A percentile compares a stretch with the other conserved stretches of the same genome.
These are phyloP conservation scores for Macrophya annulata DNA, from an alignment of 2,888 invertebrate genomes.

Conservation along the genomic window DNA sequence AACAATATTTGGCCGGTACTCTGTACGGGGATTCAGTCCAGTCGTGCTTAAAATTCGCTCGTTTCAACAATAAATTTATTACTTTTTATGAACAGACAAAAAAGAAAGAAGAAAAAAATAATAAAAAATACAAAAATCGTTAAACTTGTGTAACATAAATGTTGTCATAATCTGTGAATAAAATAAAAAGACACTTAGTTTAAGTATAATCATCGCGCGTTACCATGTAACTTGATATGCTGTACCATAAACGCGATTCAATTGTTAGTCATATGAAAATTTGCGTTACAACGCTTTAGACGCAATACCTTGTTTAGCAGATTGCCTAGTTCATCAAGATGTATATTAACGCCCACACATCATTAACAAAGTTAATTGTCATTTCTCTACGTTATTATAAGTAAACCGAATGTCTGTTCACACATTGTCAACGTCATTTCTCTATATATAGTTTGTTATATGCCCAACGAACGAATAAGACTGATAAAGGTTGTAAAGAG, in stretches of 20 bases:
- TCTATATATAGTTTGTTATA: background rate
- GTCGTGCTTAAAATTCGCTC: background rate
- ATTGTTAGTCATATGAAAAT: background rate
- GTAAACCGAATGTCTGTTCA: background rate
- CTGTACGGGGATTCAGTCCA: background rate
- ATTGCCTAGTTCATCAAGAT: background rate
- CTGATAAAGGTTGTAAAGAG: background rate
- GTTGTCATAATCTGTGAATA: background rate
- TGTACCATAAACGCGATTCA: background rate
- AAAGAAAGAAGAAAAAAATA: too few species aligned
- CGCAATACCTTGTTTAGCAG: conserved; percentile 40
- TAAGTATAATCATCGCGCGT: background rate
- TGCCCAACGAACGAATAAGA: background rate
- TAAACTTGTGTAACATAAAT: background rate
- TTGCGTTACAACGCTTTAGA: background rate
- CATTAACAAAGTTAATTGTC: conserved; percentile 11
- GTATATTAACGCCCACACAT: background rate
- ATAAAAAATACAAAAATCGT: too few species aligned
- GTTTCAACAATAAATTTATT: conserved; percentile 6
- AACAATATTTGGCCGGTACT: conserved; percentile 6
- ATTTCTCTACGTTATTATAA: background rate
- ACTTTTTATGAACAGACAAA: background rate
- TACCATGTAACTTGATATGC: background rate
- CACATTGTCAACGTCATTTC: background rate
- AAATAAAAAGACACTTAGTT: conserved; percentile 6